Evolutionary conservation across 2,888 invertebrate genomes (phyloP).

Genomic region (Luperina nickerlii): DNA sequence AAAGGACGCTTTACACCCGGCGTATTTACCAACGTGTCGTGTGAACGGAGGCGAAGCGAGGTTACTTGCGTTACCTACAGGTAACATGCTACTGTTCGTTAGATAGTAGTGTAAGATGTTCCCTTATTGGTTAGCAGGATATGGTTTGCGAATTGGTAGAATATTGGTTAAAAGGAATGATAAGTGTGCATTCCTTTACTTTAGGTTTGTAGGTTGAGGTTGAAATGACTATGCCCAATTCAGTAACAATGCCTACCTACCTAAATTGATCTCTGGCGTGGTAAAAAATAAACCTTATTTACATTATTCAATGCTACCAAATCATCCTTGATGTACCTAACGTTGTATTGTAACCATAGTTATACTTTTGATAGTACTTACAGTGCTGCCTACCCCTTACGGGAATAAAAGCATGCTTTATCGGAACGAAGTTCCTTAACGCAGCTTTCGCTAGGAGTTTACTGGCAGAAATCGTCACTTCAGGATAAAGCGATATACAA

Average conservation of each 20-base stretch:
- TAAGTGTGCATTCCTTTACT: no score
- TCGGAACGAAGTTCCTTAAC: not conserved
- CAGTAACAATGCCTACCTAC: no score
- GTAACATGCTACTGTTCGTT: slow-evolving; percentile 18
- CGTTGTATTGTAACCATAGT: not conserved
- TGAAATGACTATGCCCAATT: no score
- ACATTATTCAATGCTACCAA: not conserved
- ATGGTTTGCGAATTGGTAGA: not conserved
- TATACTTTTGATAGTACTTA: no score
- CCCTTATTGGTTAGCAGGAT: not conserved
- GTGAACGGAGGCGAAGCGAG: not conserved
- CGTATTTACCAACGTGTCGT: not conserved
- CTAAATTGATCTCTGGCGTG: no score
- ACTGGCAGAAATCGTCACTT: no score
- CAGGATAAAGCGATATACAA: no score
- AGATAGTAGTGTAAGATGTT: not conserved
- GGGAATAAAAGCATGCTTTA: not conserved
- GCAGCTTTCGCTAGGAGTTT: not conserved
- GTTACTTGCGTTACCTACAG: not conserved
- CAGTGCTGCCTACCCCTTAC: not conserved
- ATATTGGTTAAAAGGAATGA: not conserved
- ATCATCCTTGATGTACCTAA: not conserved
- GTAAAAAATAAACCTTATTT: no score
- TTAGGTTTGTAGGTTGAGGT: no score
- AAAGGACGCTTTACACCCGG: slow-evolving; percentile 5